Percentiles rank a stretch among this genome's conserved stretches.
phyloP scores from a whole-genome alignment of 1,140 invertebrate genomes.

The Agrilus planipennis region DNA sequence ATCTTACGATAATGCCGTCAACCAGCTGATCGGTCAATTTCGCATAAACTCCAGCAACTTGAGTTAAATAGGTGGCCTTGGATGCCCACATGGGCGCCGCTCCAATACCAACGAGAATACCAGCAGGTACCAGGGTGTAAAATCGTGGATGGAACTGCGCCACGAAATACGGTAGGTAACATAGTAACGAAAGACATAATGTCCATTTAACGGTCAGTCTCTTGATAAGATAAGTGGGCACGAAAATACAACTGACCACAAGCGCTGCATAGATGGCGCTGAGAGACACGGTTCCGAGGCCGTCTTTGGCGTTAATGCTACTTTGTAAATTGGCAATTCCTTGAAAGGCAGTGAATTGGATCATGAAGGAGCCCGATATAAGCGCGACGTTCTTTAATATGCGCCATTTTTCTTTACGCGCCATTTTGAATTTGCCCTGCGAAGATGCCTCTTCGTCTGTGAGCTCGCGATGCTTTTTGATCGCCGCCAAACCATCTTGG shows the following conservation, averaged over 20 bases:
- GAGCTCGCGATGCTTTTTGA: constrained; percentile 46
- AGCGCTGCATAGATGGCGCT: constrained; percentile 80
- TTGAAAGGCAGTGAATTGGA: constrained; percentile 86
- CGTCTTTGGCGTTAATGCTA: constrained; percentile 72
- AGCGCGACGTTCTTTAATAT: constrained; percentile 80
- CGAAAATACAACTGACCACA: constrained; percentile 84
- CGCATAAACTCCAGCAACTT: constrained; percentile 79
- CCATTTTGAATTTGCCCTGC: constrained; percentile 63
- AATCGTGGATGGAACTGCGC: constrained; percentile 85
- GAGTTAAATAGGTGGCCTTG: constrained; percentile 90
- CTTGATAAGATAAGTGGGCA: constrained; percentile 81
- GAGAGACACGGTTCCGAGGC: constrained; percentile 71
- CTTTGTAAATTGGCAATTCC: constrained; percentile 83
- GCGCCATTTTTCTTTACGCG: constrained; percentile 68
- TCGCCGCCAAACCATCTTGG: constrained; percentile 36
- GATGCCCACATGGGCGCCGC: constrained; percentile 95
- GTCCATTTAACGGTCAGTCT: constrained; percentile 92
- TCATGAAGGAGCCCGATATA: constrained; percentile 80
- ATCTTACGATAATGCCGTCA: constrained; percentile 83
- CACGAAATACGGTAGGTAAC: constrained; percentile 87
- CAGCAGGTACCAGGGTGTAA: constrained; percentile 85
- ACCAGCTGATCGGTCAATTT: constrained; percentile 75
- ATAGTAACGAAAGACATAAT: constrained; percentile 77
- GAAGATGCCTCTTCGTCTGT: constrained; percentile 49
- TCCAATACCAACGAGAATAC: constrained; percentile 76